Evolutionary conservation across 2,113 vertebrate species (phyloP).

Genomic region (Setophaga petechia): DNA sequence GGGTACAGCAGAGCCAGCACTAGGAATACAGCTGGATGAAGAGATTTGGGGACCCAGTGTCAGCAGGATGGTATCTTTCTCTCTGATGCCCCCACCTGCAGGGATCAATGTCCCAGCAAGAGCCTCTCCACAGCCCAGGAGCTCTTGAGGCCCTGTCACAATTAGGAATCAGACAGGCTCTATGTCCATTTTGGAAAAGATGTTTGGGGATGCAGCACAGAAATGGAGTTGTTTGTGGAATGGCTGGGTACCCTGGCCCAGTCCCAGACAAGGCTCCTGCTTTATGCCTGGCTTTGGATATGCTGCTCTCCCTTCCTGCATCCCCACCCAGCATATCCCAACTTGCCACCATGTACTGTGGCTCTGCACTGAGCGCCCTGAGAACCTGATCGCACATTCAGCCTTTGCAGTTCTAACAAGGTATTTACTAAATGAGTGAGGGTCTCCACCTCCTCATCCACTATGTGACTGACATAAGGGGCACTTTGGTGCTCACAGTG

Average conservation of each 20-base stretch:
- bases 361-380: rapidly evolving
- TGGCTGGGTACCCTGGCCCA: background rate
- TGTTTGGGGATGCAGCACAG: background rate
- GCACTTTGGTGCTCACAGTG: background rate
- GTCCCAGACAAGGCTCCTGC: background rate
- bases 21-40: background rate
- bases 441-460: background rate
- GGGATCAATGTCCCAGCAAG: background rate
- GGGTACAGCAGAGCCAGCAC: background rate
- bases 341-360: background rate
- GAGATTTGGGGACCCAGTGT: background rate
- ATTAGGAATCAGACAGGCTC: background rate
- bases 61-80: background rate
- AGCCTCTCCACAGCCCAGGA: background rate
- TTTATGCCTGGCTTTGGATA: background rate
- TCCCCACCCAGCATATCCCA: background rate
- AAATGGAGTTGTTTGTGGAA: background rate
- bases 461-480: background rate
- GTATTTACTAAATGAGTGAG: background rate
- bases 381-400: rapidly evolving
- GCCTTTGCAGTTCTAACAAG: background rate
- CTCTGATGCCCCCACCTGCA: background rate
- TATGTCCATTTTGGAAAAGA: background rate
- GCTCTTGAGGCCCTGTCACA: background rate
- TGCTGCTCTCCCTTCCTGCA: background rate